A percentile compares a stretch with the other conserved stretches of the same genome.
phyloP scores from a whole-genome alignment of 2,797 vertebrate species.

The Mus minutoides region DNA sequence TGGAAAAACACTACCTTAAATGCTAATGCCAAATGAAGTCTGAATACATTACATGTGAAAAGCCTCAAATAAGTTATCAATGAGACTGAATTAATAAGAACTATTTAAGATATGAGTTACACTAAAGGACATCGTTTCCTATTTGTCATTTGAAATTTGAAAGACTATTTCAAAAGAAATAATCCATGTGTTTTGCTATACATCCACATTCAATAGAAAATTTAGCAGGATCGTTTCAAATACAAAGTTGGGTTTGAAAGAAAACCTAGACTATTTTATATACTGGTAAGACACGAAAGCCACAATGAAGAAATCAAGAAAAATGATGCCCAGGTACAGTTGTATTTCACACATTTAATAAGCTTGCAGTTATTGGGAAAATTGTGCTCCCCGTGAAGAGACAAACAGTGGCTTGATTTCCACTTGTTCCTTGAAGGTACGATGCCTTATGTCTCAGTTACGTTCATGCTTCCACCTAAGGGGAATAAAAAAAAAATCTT shows the following conservation, averaged over 20 bases:
- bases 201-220: constrained; percentile 1
- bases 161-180: constrained; percentile 40
- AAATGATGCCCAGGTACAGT: constrained; percentile 49
- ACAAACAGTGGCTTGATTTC: constrained; percentile 74
- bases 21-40: background rate
- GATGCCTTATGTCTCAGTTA: constrained; percentile 65
- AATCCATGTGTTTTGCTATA: constrained; percentile 11
- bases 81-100: background rate
- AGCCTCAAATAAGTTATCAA: background rate
- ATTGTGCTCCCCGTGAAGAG: constrained; percentile 49
- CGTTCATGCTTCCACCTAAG: constrained; percentile 49
- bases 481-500: constrained; percentile 7
- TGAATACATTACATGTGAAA: background rate
- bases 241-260: constrained; percentile 44
- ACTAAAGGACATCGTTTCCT: background rate
- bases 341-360: constrained; percentile 51
- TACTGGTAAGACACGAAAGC: constrained; percentile 35
- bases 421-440: constrained; percentile 68
- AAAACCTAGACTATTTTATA: constrained; percentile 26
- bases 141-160: constrained; percentile 25
- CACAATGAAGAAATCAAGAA: constrained; percentile 57
- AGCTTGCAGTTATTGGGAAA: background rate
- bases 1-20: background rate
- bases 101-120: constrained; percentile 9
- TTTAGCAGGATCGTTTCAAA: constrained; percentile 28